Evolutionary conservation across 2,113 vertebrate species (phyloP), one percentile per base, ranked within the genome.

Genomic region (Lampris megalopsis): DNA sequence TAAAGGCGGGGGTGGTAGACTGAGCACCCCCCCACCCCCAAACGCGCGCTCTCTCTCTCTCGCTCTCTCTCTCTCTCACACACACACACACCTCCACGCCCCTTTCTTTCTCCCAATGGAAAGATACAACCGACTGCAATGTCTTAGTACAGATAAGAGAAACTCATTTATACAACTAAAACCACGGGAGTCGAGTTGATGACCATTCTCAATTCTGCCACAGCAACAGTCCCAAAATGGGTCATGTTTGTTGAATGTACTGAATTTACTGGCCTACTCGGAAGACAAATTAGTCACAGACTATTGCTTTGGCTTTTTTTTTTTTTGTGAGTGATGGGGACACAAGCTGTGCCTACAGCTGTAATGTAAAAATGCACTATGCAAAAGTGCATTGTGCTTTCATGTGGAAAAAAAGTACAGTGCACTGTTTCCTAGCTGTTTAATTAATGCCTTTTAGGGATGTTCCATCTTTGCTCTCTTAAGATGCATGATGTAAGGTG

Each of bases 51-150:
- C 4, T 63, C 37, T 53, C 75, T 45, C 53, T 73, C 45, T 53
- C 77, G 43, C 56, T 11, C 42, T 38, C 49, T 52, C 7, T 5
- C 64, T 50, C 68, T n/a, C 6, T 54, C 43, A 5, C 62, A 24
- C 24, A 24, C 24, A 24, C 24, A 24, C 24, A 24, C 24, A 24
- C 24, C 24, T 24, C 24, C 24, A 24, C 24, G 24, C 24, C 24
- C 24, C 24, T 24, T 24, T n/a, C 41, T 79, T 75, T 75, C 63
- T 80, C 13, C 85, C 35, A 83, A 63, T 88, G 82, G 76, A 87
- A 82, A 82, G 6, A 81, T 71, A 71, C 73, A 38, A 37, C 62
- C 70, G 57, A 7, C 59, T 52, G 52, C 63, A 8, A 74, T 61
- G 59, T 36, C n/a, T 11, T 7, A 13, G 59, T 13, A 3, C 52